Evolutionary conservation across 2,888 invertebrate genomes (phyloP), one percentile per base, ranked within the genome.

Genomic region (Epsilonema sp.): DNA sequence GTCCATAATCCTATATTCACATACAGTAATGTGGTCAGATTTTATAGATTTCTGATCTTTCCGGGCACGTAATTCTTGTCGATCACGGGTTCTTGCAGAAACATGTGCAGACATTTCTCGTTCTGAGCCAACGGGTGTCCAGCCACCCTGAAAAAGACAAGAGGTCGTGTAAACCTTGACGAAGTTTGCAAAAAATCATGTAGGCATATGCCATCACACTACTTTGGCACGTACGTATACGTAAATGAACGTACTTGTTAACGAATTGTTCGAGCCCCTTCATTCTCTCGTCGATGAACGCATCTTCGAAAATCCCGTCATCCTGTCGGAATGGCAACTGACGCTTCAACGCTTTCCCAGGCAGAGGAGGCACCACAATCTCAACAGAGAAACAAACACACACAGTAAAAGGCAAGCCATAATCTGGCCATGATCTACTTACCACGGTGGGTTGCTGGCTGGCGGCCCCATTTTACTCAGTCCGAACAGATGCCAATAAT

Each of bases 31-130:
- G n/a, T n/a, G n/a, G n/a, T n/a, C n/a, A n/a, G n/a, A 55, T 54
- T 44, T 59, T 57, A 48, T 54, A 52, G 49, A 36, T 85, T 89
- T 67, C 90, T 76, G 70, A 97, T 94, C 74, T 97, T 94, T 61
- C 97, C 97, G 59, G 97, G 97, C 56, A 94, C 87, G 71, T 99
- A 99, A 74, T 89, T 94, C 75, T 87, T 90, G 73, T 97, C 94
- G 69, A 99, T 94, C 63, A 80, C 78, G 44, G 82, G 81, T 63
- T 94, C 94, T 70, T 94, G 92, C 54, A 97, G 77, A 74, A 97
- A 97, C 85, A 97, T 94, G 70, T 97, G 97, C 63, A 97, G 78
- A 73, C 94, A 97, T 65, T 86, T 77, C 72, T 97, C 94, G 69
- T 94, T 94, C 73, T 97, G 94, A 50, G 94, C 94, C 65, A 94